Evolutionary conservation across 1,140 invertebrate genomes (phyloP).

Genomic region (Sinonovacula constricta): DNA sequence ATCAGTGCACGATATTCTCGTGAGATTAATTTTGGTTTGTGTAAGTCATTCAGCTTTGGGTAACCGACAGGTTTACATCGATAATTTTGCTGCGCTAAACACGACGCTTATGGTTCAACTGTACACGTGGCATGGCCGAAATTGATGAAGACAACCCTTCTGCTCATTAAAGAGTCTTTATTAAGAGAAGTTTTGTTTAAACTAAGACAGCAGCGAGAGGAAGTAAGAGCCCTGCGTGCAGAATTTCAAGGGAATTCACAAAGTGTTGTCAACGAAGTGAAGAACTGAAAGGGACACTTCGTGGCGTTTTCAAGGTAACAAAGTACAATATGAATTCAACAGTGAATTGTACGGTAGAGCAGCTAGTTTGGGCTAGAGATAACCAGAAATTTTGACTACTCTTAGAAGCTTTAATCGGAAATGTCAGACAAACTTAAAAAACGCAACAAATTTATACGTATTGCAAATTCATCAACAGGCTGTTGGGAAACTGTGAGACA

Average conservation of each 20-base stretch:
- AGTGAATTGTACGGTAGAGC: background rate
- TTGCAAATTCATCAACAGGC: background rate
- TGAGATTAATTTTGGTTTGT: no score
- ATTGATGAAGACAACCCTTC: no score
- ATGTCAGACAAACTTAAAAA: background rate
- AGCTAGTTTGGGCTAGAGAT: background rate
- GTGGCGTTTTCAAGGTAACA: background rate
- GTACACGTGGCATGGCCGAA: no score
- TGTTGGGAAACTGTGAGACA: constrained; percentile 6
- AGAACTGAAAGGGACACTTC: background rate
- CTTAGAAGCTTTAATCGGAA: background rate
- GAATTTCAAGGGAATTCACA: background rate
- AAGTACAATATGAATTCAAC: background rate
- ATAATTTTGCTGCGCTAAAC: no score
- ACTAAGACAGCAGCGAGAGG: background rate
- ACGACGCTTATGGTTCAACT: no score
- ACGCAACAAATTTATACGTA: background rate
- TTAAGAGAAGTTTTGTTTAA: background rate
- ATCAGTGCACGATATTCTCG: no score
- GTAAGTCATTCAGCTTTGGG: no score
- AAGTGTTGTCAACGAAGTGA: background rate
- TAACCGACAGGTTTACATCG: no score
- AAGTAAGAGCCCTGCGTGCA: background rate
- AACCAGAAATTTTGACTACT: background rate
- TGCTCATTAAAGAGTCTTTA: no score